Evolutionary conservation across 2,797 vertebrate genomes (phyloP), one percentile per base, ranked within the genome.

Genomic region (Rallus crepitans): DNA sequence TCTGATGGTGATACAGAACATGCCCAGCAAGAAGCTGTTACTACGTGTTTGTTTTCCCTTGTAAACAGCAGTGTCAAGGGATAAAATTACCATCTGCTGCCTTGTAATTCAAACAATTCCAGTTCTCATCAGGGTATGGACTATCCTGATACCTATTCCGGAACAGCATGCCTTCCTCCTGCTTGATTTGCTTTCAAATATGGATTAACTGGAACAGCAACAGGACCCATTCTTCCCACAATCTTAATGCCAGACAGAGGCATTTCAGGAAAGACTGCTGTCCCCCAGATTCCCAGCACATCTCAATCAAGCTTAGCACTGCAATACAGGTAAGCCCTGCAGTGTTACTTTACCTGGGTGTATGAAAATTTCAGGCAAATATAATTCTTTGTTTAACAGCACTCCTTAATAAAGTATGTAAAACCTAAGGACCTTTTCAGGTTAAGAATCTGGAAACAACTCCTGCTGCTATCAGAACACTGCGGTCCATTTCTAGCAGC

Each of bases 321-420:
- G 89, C 94, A 93, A 92, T 78, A 83, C 75, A 92, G 64, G 82
- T 85, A 91, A 94, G 70, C 78, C 89, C 86, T 96, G 90, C 81
- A 89, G 76, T 39, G 81, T 72, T 71, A 87, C 70, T 86, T 94
- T 5, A 76, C 65, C 39, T 68, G 25, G 8, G 56, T 37, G 35
- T 56, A 94, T 94, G 85, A 93, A 77, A 77, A 96, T 90, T 48
- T 80, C 78, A 96, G 77, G 90, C 83, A 95, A 95, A 95, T 82
- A 9, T 1, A 73, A 65, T 47, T 87, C 72, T 85, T 68, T 64
- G 71, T 82, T 92, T 82, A 79, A 61, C 37, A 63, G 42, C 10
- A 27, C 35, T 91, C n/a, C 70, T 89, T 56, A 73, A 28, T 93
- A 37, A 94, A 69, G 35, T 55, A 94, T 71, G 86, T 40, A 91